Conservation (phyloP, 2,797 vertebrate species). For the Ctenopoma kingsleyae region DNA sequence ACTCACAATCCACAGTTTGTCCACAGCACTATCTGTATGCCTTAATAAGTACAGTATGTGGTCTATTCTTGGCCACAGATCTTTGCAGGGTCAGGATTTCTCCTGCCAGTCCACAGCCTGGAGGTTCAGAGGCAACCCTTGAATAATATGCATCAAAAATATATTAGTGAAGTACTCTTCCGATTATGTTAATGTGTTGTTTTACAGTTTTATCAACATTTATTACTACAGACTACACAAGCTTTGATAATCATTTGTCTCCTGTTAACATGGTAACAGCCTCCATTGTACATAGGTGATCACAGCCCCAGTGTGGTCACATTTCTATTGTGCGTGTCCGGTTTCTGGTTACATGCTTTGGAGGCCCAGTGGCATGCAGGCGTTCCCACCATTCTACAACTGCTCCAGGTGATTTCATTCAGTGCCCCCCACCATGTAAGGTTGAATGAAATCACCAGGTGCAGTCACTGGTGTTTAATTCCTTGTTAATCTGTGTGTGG, state of each 20-base stretch:
- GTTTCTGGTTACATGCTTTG: constrained; percentile 25
- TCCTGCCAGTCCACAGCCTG: constrained; percentile 24
- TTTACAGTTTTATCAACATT: background rate
- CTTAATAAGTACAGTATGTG: constrained; percentile 50
- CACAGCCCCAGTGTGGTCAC: constrained; percentile 3
- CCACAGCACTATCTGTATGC: constrained; percentile 22
- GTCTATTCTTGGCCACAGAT: constrained; percentile 64
- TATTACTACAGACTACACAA: background rate
- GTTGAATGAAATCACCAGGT: constrained; percentile 15
- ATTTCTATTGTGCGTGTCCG: constrained; percentile 19
- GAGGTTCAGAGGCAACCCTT: background rate
- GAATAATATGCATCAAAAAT: background rate
- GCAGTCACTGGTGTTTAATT: background rate
- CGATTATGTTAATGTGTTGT: background rate
- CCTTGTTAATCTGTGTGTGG: background rate
- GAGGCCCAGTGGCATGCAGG: constrained; percentile 22
- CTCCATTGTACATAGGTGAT: constrained; percentile 17
- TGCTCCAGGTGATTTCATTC: constrained; percentile 31
- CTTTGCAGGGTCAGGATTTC: constrained; percentile 58
- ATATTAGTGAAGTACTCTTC: background rate
- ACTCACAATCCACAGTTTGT: background rate
- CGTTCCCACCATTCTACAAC: background rate
- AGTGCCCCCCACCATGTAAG: background rate
- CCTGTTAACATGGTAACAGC: constrained; percentile 12
- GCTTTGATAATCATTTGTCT: constrained; percentile 11